A percentile compares a stretch with the other conserved stretches of the same genome.
Conservation (phyloP, 2,888 invertebrate species). For the Elmis aenea region DNA sequence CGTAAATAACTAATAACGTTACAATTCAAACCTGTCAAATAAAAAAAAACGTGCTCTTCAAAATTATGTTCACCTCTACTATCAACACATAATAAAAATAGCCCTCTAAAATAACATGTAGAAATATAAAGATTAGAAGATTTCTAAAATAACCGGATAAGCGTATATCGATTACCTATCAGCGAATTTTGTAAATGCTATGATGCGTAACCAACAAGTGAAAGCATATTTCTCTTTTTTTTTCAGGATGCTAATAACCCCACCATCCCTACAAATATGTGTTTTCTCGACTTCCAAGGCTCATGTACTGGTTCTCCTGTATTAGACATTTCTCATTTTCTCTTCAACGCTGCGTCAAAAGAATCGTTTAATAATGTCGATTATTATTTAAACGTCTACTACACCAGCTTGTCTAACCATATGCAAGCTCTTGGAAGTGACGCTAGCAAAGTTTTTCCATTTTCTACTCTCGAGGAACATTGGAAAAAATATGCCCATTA, state of each 20-base stretch:
- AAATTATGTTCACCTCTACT: no score
- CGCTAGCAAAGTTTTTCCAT: conserved; percentile 32
- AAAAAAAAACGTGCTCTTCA: no score
- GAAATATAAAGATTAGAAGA: no score
- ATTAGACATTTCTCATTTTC: conserved; percentile 36
- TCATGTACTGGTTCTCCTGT: conserved; percentile 27
- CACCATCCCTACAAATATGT: conserved; percentile 20
- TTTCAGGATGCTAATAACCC: conserved; percentile 15
- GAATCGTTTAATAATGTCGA: conserved; percentile 32
- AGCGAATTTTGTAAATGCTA: background rate
- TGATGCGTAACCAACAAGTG: background rate
- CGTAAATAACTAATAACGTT: no score
- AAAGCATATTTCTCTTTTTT: background rate
- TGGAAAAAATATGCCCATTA: conserved; percentile 26
- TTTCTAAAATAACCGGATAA: no score
- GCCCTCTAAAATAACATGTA: no score
- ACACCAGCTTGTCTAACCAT: conserved; percentile 29
- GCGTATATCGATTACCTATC: no score
- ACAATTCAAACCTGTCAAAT: no score
- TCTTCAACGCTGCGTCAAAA: conserved; percentile 34
- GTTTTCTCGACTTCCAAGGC: conserved; percentile 32
- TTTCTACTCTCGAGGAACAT: conserved; percentile 25
- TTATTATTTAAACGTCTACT: conserved; percentile 33
- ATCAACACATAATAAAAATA: no score
- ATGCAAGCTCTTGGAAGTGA: conserved; percentile 29